Evolutionary conservation across 2,888 invertebrate species (phyloP).

Genomic region (Empis stercorea): DNA sequence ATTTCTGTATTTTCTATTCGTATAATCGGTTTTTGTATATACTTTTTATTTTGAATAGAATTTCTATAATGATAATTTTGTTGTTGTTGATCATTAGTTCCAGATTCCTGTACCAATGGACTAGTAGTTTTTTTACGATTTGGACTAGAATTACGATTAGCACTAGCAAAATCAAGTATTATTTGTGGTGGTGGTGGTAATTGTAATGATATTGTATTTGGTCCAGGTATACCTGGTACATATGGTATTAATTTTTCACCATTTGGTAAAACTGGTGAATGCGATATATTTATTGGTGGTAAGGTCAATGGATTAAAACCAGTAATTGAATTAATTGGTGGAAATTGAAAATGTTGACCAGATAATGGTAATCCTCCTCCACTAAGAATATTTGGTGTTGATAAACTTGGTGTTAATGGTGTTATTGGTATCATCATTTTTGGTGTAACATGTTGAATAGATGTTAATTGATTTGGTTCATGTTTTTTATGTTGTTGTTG

Average conservation of each 20-base stretch:
- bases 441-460: constrained; percentile 22
- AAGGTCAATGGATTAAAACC: constrained; percentile 56
- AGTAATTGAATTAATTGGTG: constrained; percentile 55
- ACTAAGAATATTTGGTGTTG: constrained; percentile 26
- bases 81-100: not conserved
- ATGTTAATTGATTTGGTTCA: not conserved
- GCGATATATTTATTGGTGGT: constrained; percentile 41
- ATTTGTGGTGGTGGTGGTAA: constrained; percentile 30
- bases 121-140: constrained; percentile 27
- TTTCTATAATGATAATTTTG: not conserved
- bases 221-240: constrained; percentile 80
- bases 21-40: constrained; percentile 6
- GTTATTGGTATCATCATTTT: constrained; percentile 45
- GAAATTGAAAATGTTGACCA: constrained; percentile 46
- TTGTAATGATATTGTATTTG: constrained; percentile 43
- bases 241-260: constrained; percentile 68
- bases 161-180: not conserved
- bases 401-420: constrained; percentile 43
- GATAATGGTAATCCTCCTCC: constrained; percentile 13
- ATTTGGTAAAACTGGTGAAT: constrained; percentile 28
- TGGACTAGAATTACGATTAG: constrained; percentile 22
- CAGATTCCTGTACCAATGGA: constrained; percentile 17
- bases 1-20: constrained; percentile 17
- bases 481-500: constrained; percentile 15
- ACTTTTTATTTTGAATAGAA: not conserved